Conservation (phyloP, 2,113 vertebrate species). For the Plestiodon gilberti region DNA sequence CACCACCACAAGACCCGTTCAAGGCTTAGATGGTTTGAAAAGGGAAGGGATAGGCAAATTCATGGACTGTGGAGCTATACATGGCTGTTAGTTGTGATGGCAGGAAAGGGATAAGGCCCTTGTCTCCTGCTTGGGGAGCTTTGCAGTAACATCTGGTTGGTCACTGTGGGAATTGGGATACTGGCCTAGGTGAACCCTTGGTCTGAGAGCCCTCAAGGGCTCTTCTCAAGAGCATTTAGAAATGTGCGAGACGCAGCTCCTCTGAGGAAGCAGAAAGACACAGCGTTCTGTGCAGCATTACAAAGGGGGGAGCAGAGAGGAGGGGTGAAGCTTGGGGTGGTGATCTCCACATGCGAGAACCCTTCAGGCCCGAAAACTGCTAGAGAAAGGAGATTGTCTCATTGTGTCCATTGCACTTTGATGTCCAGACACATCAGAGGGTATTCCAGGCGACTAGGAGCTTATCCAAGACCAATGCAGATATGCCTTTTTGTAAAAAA, state of each 20-base stretch:
- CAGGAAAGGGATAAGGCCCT: too few relatives aligned
- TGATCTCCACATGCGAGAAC: too few relatives aligned
- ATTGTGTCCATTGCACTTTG: background rate
- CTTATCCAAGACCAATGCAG: background rate
- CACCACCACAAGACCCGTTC: too few relatives aligned
- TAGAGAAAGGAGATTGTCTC: background rate
- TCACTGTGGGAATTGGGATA: too few relatives aligned
- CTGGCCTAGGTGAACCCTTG: too few relatives aligned
- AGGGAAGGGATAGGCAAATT: too few relatives aligned
- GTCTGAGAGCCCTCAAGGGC: too few relatives aligned
- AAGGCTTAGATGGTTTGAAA: too few relatives aligned
- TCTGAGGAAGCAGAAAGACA: background rate
- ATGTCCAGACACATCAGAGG: background rate
- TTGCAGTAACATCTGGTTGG: too few relatives aligned
- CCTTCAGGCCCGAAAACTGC: background rate
- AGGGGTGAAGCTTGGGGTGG: background rate
- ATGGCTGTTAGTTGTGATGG: too few relatives aligned
- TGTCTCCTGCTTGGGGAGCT: too few relatives aligned
- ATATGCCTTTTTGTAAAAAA: background rate
- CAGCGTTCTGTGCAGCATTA: background rate
- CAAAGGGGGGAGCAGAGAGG: background rate
- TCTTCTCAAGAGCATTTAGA: background rate
- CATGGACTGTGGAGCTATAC: too few relatives aligned
- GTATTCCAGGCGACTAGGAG: background rate
- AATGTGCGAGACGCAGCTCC: background rate